A percentile compares a stretch with the other conserved stretches of the same genome.
These are phyloP conservation scores for Botia kubotai DNA, from an alignment of 2,797 vertebrate species.

Conservation along the genomic window DNA sequence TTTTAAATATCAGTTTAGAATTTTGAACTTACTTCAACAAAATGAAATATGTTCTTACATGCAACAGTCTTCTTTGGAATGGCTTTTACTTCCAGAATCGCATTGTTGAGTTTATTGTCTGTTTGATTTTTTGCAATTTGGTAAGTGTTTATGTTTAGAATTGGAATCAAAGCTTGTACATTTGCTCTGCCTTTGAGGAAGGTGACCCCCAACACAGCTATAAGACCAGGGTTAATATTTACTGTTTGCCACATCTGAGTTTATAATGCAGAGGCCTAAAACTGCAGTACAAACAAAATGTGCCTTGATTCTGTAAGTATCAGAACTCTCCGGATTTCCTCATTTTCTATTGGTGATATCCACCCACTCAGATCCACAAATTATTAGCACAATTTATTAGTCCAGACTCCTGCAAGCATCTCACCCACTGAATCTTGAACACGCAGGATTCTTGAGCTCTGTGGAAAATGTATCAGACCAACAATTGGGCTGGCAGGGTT, in stretches of 20 bases:
- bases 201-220: background rate
- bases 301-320: conserved; percentile 12
- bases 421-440: conserved; percentile 63
- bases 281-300: background rate
- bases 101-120: background rate
- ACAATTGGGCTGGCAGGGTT: conserved; percentile 27
- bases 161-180: background rate
- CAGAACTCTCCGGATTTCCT: background rate
- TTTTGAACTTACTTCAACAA: no score
- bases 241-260: conserved; percentile 4
- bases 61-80: no score
- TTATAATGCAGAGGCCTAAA: background rate
- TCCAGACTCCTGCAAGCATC: conserved; percentile 50
- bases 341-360: conserved; percentile 18
- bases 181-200: conserved; percentile 27
- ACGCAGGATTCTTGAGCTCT: conserved; percentile 61
- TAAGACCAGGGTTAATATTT: background rate
- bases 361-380: background rate
- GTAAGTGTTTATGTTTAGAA: background rate
- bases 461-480: conserved; percentile 28
- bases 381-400: conserved; percentile 13
- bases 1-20: no score
- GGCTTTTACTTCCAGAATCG: background rate
- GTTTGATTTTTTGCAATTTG: background rate
- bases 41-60: no score